Evolutionary conservation across 2,888 invertebrate genomes (phyloP), one percentile per base, ranked within the genome.

Genomic region (Caenorhabditis uteleia): DNA sequence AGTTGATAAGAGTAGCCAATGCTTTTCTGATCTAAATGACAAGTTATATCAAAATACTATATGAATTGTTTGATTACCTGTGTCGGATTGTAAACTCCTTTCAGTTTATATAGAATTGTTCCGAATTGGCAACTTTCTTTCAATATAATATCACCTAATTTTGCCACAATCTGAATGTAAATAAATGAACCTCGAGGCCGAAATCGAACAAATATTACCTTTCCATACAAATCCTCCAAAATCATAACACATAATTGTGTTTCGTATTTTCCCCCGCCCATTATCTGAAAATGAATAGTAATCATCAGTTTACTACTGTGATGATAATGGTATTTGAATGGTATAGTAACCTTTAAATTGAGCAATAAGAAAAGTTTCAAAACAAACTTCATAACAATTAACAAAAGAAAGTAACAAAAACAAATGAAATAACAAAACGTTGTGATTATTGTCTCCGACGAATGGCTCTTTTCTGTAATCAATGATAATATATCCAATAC

Each of bases 161-260:
- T 58, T 7, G 44, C 51, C 0, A 56, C 66, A 14, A 64, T 64
- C 64, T 64, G 53, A 29, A 45, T n/a, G n/a, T n/a, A n/a, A n/a
- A n/a, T n/a, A n/a, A n/a, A n/a, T n/a, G n/a, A n/a, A n/a, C n/a
- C n/a, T n/a, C n/a, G n/a, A n/a, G n/a, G n/a, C n/a, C n/a, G n/a
- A n/a, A n/a, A n/a, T n/a, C n/a, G n/a, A n/a, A n/a, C n/a, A n/a
- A 31, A 29, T 3, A 21, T 26, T 18, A 57, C 66, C 40, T 66
- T 59, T 55, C 80, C 79, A 44, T 77, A 80, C 47, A 75, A 71
- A 31, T 80, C 80, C 49, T 77, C 74, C 16, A 80, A 43, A 16
- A 79, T 65, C 16, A 64, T 67, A 7, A 65, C 61, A 49, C 77
- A 77, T 38, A 80, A 60, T 45, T 71, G 69, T 25, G 73, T 59